These are phyloP conservation scores for Cuculus canorus DNA, from an alignment of 2,797 vertebrate genomes.

Conservation along the genomic window DNA sequence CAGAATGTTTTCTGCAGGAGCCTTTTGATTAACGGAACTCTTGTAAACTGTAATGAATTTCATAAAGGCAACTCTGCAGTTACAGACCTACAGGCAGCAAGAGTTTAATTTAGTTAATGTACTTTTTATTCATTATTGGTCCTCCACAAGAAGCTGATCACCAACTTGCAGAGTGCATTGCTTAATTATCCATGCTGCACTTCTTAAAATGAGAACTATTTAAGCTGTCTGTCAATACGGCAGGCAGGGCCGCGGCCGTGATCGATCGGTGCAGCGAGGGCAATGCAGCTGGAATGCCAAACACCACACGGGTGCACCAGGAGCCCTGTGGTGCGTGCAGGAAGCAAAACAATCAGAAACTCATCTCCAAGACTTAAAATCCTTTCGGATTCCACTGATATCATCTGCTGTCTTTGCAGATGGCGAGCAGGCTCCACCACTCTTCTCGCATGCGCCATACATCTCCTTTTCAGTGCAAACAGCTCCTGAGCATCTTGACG, in stretches of 20 bases:
- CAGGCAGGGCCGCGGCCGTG: slow-evolving; percentile 7
- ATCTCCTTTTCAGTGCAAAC: not conserved
- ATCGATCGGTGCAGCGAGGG: slow-evolving; percentile 45
- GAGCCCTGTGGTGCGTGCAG: not conserved
- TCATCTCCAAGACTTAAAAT: not conserved
- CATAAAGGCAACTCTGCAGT: slow-evolving; percentile 59
- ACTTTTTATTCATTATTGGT: slow-evolving; percentile 78
- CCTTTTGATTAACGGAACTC: slow-evolving; percentile 51
- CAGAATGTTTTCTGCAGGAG: slow-evolving; percentile 52
- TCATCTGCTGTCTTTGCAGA: not conserved
- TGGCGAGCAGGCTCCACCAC: not conserved
- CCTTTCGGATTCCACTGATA: not conserved
- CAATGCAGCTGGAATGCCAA: slow-evolving; percentile 45
- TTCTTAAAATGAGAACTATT: slow-evolving; percentile 66
- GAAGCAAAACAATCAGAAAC: not conserved
- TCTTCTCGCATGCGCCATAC: fast-evolving
- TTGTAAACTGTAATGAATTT: slow-evolving; percentile 60
- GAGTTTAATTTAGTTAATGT: slow-evolving; percentile 79
- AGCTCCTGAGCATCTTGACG: not conserved
- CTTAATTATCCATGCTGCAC: slow-evolving; percentile 77
- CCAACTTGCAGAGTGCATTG: slow-evolving; percentile 69
- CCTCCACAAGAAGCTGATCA: slow-evolving; percentile 67
- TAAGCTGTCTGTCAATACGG: slow-evolving; percentile 74
- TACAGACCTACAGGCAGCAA: slow-evolving; percentile 59
- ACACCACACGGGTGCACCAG: not conserved